Conservation (phyloP, 2,888 invertebrate species). For the Nemotelus nigrinus region DNA sequence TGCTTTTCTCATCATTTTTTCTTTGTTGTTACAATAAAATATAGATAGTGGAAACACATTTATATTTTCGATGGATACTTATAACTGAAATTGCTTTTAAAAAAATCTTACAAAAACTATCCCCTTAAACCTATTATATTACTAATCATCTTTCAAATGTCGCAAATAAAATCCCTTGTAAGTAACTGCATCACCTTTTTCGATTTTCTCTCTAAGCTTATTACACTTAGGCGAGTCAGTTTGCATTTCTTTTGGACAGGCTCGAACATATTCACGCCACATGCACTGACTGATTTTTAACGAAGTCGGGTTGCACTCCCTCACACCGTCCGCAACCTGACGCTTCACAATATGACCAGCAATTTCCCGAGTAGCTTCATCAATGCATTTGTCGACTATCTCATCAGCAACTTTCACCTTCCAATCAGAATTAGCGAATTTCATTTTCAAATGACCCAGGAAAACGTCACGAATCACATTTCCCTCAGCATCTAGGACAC, state of each 20-base stretch:
- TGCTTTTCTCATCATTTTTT: no score
- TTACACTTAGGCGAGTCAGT: constrained; percentile 53
- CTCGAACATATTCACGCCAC: constrained; percentile 53
- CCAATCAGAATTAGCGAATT: constrained; percentile 52
- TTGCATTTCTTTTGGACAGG: constrained; percentile 55
- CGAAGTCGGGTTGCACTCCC: constrained; percentile 53
- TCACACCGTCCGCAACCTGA: constrained; percentile 24
- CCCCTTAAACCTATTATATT: not conserved
- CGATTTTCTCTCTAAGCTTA: constrained; percentile 53
- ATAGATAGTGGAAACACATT: no score
- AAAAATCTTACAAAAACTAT: not conserved
- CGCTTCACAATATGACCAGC: constrained; percentile 37
- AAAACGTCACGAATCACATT: constrained; percentile 53
- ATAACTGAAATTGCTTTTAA: not conserved
- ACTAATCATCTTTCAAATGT: constrained; percentile 40
- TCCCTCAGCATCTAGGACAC: constrained; percentile 53
- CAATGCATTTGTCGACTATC: constrained; percentile 54
- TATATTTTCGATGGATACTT: no score
- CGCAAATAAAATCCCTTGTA: constrained; percentile 39
- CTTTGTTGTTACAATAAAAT: no score
- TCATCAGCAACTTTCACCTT: constrained; percentile 52
- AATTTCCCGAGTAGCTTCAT: constrained; percentile 47
- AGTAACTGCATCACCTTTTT: constrained; percentile 49
- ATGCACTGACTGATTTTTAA: constrained; percentile 54
- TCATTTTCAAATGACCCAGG: constrained; percentile 49